Evolutionary conservation across 1,140 invertebrate genomes (phyloP).

Genomic region (Zaprionus capensis): DNA sequence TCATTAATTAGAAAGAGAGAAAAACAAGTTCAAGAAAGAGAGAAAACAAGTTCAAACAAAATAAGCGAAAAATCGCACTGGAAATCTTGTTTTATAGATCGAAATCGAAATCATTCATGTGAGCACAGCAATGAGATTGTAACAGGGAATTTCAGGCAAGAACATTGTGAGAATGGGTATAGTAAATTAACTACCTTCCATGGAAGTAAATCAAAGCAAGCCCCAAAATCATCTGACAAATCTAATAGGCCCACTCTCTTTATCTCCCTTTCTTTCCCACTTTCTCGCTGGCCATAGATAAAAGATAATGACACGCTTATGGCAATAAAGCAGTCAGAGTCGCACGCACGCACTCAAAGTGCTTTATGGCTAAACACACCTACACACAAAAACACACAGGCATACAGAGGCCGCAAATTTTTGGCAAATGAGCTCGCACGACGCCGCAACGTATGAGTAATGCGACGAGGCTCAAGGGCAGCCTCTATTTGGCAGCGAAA

Average conservation of each 20-base stretch:
- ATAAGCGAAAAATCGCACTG: neutral
- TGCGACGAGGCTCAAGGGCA: slow-evolving; percentile 63
- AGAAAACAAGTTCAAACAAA: neutral
- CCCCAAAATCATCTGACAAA: slow-evolving; percentile 16
- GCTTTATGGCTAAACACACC: slow-evolving; percentile 43
- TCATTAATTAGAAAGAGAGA: slow-evolving; percentile 1
- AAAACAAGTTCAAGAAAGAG: neutral
- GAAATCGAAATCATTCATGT: neutral
- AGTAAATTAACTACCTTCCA: neutral
- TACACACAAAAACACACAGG: slow-evolving; percentile 18
- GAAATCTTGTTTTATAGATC: neutral
- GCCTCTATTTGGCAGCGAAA: slow-evolving; percentile 54
- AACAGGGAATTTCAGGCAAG: slow-evolving; percentile 7
- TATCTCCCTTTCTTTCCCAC: neutral
- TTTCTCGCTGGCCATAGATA: slow-evolving; percentile 24
- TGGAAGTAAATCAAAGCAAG: slow-evolving; percentile 16
- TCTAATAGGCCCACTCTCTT: slow-evolving; percentile 6
- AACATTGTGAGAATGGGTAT: neutral
- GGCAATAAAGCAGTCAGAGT: slow-evolving; percentile 58
- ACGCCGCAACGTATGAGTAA: slow-evolving; percentile 59
- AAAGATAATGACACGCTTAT: slow-evolving; percentile 55
- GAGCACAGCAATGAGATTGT: neutral
- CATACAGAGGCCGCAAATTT: slow-evolving; percentile 36
- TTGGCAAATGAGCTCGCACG: slow-evolving; percentile 30
- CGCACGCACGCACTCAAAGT: slow-evolving; percentile 62